Evolutionary conservation across 2,888 invertebrate species (phyloP), one percentile per base, ranked within the genome.

Genomic region (Hypercompe scribonia): DNA sequence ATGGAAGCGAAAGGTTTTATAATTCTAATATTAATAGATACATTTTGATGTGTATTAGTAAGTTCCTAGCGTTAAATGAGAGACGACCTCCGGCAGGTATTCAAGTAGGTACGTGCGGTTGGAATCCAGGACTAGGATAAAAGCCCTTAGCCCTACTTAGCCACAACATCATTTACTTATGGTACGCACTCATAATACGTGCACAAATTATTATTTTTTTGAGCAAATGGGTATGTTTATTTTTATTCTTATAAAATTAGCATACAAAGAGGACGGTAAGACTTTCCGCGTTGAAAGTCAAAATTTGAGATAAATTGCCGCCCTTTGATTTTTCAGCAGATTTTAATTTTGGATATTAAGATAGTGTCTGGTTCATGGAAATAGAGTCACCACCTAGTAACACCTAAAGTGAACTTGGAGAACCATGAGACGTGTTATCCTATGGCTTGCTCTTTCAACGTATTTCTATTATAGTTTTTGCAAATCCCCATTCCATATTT

Each of bases 401-500:
- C 1, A 5, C 28, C 2, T 31, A 28, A 31, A 2, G 5, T 11
- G 7, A 58, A 15, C 31, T 18, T 13, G 0, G 1, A 0, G 2
- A 61, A 4, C 4, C 3, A 31, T 18, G 0, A 18, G 5, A 7
- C 31, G 28, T 28, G n/a, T 10, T n/a, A 10, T n/a, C 24, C 24
- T n/a, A 4, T n/a, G n/a, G 8, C 50, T 50, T 24, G 8, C 7
- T 8, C 7, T 24, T 50, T 50, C 24, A 11, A 54, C 11, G 10
- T 61, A 61, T 31, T 18, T n/a, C 18, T 7, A 61, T 61, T 31
- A 61, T 5, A 61, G 61, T 61, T 61, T 61, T 61, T 54, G n/a
- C 34, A 34, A 68, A 34, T 68, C 34, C 54, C n/a, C 15, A 54
- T 68, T 68, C 58, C 39, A 69, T 28, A 63, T 68, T 68, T 70